Evolutionary conservation across 1,140 invertebrate genomes (phyloP).

Genomic region (Elymnias hypermnestra): DNA sequence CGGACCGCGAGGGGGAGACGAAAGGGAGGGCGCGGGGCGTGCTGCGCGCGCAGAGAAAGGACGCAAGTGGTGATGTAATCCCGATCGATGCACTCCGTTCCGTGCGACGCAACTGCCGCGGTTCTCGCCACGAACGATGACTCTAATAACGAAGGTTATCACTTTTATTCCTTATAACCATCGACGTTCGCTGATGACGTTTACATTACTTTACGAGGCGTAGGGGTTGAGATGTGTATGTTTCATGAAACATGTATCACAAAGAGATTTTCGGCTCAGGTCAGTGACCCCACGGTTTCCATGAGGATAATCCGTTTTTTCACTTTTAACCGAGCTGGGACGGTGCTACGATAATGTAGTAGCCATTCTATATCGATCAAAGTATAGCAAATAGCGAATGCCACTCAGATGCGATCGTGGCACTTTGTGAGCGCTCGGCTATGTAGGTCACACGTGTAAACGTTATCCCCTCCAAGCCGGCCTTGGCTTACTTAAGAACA

Average conservation of each 20-base stretch:
- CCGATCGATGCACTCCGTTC: conserved; percentile 68
- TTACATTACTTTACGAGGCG: conserved; percentile 8
- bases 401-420: conserved; percentile 41
- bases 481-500: conserved; percentile 70
- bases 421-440: conserved; percentile 45
- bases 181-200: conserved; percentile 16
- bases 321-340: no score
- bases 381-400: conserved; percentile 35
- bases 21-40: conserved; percentile 29
- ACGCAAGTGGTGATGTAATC: conserved; percentile 69
- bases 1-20: conserved; percentile 19
- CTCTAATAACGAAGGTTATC: conserved; percentile 18
- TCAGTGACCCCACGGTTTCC: no score
- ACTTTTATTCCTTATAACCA: conserved; percentile 19
- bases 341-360: conserved; percentile 32
- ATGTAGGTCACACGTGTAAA: conserved; percentile 74
- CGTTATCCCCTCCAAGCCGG: conserved; percentile 66
- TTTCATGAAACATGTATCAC: conserved; percentile 7
- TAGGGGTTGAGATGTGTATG: conserved; percentile 10
- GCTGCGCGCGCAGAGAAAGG: conserved; percentile 70
- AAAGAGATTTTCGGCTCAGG: conserved; percentile 21
- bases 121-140: conserved; percentile 23
- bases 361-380: conserved; percentile 45
- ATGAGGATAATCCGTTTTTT: no score
- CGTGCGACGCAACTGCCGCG: conserved; percentile 37